These are phyloP conservation scores for Polydrusus pterygomalis DNA, from an alignment of 2,888 invertebrate genomes.

Conservation along the genomic window DNA sequence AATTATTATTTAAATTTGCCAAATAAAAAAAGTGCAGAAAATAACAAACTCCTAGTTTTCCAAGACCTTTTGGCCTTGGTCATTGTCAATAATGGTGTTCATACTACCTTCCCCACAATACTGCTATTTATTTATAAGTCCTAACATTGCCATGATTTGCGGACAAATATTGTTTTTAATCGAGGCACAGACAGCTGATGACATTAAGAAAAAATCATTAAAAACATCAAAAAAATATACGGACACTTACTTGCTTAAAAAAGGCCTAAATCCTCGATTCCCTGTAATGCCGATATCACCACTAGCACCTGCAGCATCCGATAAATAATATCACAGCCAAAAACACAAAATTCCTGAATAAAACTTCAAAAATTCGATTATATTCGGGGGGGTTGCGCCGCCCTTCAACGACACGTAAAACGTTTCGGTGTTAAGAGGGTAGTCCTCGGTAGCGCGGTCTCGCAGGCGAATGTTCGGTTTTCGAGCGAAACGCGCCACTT, in stretches of 20 bases:
- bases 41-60: too few species aligned
- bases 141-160: background rate
- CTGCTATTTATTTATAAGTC: too few species aligned
- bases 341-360: constrained; percentile 36
- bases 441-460: constrained; percentile 22
- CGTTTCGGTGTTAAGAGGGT: constrained; percentile 26
- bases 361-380: constrained; percentile 30
- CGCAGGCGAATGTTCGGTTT: constrained; percentile 45
- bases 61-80: too few species aligned
- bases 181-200: too few species aligned
- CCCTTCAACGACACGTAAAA: constrained; percentile 11
- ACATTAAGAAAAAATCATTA: too few species aligned
- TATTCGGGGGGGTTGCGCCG: background rate
- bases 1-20: too few species aligned
- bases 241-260: constrained; percentile 9
- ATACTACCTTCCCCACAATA: too few species aligned
- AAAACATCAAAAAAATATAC: background rate
- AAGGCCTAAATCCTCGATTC: background rate
- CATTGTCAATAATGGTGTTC: too few species aligned
- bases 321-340: constrained; percentile 44
- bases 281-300: constrained; percentile 2
- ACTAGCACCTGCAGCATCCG: background rate
- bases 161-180: too few species aligned
- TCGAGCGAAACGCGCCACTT: constrained; percentile 51
- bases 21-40: too few species aligned